Conservation (phyloP, 2,888 invertebrate genomes). For the Strigamia transsilvanica region DNA sequence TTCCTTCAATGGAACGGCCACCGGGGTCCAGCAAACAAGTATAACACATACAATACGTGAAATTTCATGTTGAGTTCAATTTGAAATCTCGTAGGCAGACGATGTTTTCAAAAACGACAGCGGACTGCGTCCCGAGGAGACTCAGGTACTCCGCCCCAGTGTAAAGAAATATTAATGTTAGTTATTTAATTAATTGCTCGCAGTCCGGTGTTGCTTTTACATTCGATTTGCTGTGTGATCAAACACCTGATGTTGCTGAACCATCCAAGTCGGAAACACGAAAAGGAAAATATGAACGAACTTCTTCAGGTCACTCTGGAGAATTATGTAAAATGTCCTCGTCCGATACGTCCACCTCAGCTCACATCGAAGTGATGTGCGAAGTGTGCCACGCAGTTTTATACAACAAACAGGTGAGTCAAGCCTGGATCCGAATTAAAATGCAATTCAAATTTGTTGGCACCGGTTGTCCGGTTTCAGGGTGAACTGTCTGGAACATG, state of each 20-base stretch:
- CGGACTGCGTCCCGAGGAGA: background rate
- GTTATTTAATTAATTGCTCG: background rate
- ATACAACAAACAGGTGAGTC: conserved; percentile 51
- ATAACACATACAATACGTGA: background rate
- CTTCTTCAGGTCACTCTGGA: conserved; percentile 52
- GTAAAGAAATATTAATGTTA: no score
- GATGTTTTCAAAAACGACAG: conserved; percentile 17
- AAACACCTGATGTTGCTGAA: conserved; percentile 16
- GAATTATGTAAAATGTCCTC: conserved; percentile 54
- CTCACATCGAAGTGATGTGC: conserved; percentile 53
- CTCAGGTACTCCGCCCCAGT: background rate
- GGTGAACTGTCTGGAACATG: conserved; percentile 45
- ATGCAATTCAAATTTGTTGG: background rate
- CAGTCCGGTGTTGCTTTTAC: conserved; percentile 41
- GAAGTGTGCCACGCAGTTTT: conserved; percentile 53
- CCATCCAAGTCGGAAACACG: conserved; percentile 35
- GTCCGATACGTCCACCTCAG: conserved; percentile 54
- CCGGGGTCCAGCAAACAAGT: conserved; percentile 50
- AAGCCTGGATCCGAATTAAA: no score
- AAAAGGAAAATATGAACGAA: conserved; percentile 46
- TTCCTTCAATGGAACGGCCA: conserved; percentile 49
- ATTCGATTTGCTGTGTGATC: conserved; percentile 27
- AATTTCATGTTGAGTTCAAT: no score
- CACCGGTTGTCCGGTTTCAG: background rate
- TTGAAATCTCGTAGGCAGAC: background rate